These are phyloP conservation scores for Thysanoteuthis rhombus DNA, from an alignment of 2,888 invertebrate species.

Conservation along the genomic window DNA sequence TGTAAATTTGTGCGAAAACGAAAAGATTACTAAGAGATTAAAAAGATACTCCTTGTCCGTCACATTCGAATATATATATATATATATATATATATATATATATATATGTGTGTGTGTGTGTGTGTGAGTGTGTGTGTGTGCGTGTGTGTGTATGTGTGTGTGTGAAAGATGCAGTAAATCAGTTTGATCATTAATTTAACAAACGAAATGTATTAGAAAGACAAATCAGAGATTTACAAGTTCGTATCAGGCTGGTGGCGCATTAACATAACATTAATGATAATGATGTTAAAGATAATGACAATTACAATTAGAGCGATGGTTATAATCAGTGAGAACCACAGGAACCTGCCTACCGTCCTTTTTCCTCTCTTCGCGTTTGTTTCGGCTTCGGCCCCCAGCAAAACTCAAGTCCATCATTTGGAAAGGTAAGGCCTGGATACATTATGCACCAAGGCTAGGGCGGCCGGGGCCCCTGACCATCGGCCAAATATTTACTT, in stretches of 20 bases:
- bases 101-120: too few relatives aligned
- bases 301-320: not conserved
- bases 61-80: too few relatives aligned
- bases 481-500: constrained; percentile 12
- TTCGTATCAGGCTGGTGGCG: not conserved
- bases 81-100: too few relatives aligned
- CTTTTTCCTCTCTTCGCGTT: not conserved
- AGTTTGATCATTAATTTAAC: not conserved
- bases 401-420: not conserved
- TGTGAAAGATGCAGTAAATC: not conserved
- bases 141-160: too few relatives aligned
- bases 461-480: not conserved
- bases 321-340: not conserved
- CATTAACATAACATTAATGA: not conserved
- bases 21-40: too few relatives aligned
- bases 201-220: not conserved
- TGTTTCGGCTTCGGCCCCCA: not conserved
- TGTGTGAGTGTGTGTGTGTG: too few relatives aligned
- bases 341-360: constrained; percentile 15
- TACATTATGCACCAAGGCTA: not conserved
- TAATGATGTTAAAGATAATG: not conserved
- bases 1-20: too few relatives aligned
- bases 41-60: too few relatives aligned
- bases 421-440: not conserved
- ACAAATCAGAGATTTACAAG: not conserved